Base-by-base conservation (phyloP, 2,888 invertebrate species). In the Campoletis raptor region DNA sequence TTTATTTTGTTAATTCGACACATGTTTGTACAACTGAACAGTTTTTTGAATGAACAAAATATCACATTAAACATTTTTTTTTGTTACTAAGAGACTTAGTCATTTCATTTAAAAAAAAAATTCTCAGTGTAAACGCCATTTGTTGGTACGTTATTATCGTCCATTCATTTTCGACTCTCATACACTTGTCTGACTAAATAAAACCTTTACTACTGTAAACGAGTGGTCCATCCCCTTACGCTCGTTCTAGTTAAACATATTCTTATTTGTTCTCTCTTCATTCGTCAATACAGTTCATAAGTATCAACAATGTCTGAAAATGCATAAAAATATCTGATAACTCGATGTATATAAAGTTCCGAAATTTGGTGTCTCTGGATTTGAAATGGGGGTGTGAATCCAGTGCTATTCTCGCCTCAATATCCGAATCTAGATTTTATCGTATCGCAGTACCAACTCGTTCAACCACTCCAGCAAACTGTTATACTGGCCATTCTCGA, bases 391-490 rank as follows among this genome's bases (percentile, higher is more conserved):
- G 8, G 67, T 10, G 36, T 21, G 42, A 73, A 81, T 21, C 85
- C 61, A 61, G 74, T 42, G 54, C 66, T 24, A 74, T 82, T 82
- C 52, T 64, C 72, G 81, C 48, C 48, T 82, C 82, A 69, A 81
- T 85, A 67, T 73, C 30, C 82, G 74, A 69, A 74, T 79, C 69
- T 67, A 82, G 74, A 82, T 87, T 79, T 82, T 82, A 87, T 87
- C 81, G 73, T 42, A 73, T 85, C 64, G 52, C 36, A 15, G 52
- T 64, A 37, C 79, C 64, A 79, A 57, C 72, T 81, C 64, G 80
- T 69, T 67, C 76, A 36, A 48, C 42, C 69, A 48, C 73, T 64
- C 57, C 74, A 52, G 57, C 70, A 64, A 85, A 78, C 81, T 79
- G 73, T 69, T 81, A 61, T 79, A 79, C 84, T 70, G 54, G 70